Base-by-base conservation (phyloP, 2,888 invertebrate genomes). In the Tridacna crocea region DNA sequence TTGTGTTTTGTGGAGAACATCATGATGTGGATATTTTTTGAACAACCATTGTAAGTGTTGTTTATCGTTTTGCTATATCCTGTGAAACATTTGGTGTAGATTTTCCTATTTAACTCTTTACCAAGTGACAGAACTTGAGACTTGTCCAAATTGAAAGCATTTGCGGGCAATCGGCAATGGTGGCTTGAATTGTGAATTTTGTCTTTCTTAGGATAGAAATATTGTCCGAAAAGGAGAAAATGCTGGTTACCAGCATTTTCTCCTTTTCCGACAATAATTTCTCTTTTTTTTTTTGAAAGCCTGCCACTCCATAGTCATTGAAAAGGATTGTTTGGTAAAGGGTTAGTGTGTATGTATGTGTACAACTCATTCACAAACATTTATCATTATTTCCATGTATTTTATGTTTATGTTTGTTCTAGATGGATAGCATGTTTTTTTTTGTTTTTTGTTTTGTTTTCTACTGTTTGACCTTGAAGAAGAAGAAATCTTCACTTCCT, bases 1-100 rank as follows among this genome's bases (percentile, higher is more conserved):
- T 70, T 26, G 51, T 70, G 70, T 70, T 68, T 70, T 70, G 70
- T 70, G 48, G 70, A 70, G 24, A 51, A n/a, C 68, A 70, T 70
- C 51, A 51, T 70, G 70, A 51, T 70, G 70, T 70, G 24, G 24
- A 70, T 70, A 70, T 70, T 70, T 70, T 70, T 70, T 70, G 51
- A 51, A 70, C 70, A 51, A 70, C 70, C 70, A 70, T 70, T 24
- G 15, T 70, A 3, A 26, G 70, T 70, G 48, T 70, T 70, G 70
- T 70, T 70, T 51, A 51, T 51, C 36, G 70, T 70, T 68, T 46
- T 46, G 68, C 68, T 68, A 68, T 68, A 68, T 68, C 36, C 68
- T 22, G 46, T 68, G 46, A 10, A 61, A 22, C 22, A 61, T 61
- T 65, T 47, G 68, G 68, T 68, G 68, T 68, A 68, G 46, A 68